A percentile compares a stretch with the other conserved stretches of the same genome.
phyloP scores from a whole-genome alignment of 1,140 invertebrate species.

The honey bee (Apis mellifera) region Amel_HAv3.1 CM009939.2:10970501-10971000 shows the following conservation, averaged over 20 bases:
- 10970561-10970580: constrained; percentile 42
- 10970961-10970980: background rate
- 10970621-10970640: background rate
- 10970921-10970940: background rate
- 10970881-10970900: background rate
- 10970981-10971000: constrained; percentile 10
- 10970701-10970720: constrained; percentile 10
- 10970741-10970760: background rate
- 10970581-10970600: no score
- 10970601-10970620: no score
- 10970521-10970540: constrained; percentile 76
- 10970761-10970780: no score
- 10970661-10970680: constrained; percentile 35
- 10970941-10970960: background rate
- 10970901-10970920: background rate
- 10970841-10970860: background rate
- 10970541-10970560: constrained; percentile 66
- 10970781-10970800: background rate
- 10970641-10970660: background rate
- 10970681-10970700: constrained; percentile 53
- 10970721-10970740: background rate
- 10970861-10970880: no score
- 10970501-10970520: constrained; percentile 79
- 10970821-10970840: background rate
- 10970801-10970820: background rate